These are phyloP conservation scores for Heliconius ethilla DNA, from an alignment of 2,888 invertebrate genomes.

Conservation along the genomic window DNA sequence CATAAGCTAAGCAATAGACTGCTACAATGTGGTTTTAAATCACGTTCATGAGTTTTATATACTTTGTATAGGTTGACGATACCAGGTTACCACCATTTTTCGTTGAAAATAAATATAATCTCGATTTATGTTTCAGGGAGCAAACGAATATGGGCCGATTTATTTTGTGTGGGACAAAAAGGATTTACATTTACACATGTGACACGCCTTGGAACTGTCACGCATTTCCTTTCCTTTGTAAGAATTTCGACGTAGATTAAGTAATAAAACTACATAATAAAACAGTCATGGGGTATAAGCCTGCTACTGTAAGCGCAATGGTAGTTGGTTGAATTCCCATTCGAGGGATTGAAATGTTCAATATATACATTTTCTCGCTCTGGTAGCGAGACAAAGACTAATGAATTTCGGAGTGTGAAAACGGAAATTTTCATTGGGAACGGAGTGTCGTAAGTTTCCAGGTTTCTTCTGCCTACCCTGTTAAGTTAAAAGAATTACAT, in stretches of 20 bases:
- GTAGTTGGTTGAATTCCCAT: background rate
- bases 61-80: background rate
- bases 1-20: slow-evolving; percentile 8
- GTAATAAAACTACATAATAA: background rate
- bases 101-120: background rate
- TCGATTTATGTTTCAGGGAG: slow-evolving; percentile 10
- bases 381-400: too few species aligned
- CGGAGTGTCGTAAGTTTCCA: too few species aligned
- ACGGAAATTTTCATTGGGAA: too few species aligned
- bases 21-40: slow-evolving; percentile 22
- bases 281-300: background rate
- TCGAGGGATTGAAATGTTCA: background rate
- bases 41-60: background rate
- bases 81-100: background rate
- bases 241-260: slow-evolving; percentile 1
- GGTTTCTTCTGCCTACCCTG: too few species aligned
- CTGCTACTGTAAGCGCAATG: background rate
- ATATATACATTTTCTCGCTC: too few species aligned
- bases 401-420: too few species aligned
- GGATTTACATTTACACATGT: slow-evolving; percentile 37
- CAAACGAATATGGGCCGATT: slow-evolving; percentile 27
- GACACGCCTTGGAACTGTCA: slow-evolving; percentile 27
- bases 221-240: slow-evolving; percentile 21
- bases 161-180: slow-evolving; percentile 32
- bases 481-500: too few species aligned